Conservation (phyloP, 2,888 invertebrate species). For the Phasia obesa region DNA sequence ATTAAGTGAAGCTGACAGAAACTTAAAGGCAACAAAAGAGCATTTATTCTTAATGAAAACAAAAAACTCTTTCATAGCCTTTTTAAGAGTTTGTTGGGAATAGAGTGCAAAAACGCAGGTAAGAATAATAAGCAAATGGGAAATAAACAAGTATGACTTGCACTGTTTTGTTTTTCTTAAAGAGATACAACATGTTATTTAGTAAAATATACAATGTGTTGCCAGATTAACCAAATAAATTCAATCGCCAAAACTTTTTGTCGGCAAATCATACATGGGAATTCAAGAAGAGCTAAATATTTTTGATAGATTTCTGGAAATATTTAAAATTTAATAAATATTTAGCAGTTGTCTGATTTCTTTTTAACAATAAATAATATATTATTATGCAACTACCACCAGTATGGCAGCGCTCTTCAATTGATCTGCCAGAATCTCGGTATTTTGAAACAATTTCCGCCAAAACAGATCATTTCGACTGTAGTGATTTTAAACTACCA, state of each 20-base stretch:
- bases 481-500: too few species aligned
- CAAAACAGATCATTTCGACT: too few species aligned
- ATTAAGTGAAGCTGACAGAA: neutral
- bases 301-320: too few species aligned
- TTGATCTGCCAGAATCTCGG: too few species aligned
- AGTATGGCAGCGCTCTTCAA: too few species aligned
- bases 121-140: constrained; percentile 20
- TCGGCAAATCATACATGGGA: neutral
- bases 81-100: neutral
- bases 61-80: neutral
- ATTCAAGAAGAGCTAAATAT: too few species aligned
- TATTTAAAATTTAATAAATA: too few species aligned
- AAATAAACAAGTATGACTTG: constrained; percentile 52
- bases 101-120: constrained; percentile 12
- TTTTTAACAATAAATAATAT: too few species aligned
- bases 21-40: neutral
- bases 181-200: constrained; percentile 22
- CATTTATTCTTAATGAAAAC: neutral
- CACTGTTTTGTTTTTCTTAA: constrained; percentile 30
- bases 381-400: too few species aligned
- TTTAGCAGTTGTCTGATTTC: too few species aligned
- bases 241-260: neutral
- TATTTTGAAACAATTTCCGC: too few species aligned
- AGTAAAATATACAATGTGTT: neutral
- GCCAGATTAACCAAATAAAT: neutral